Base-by-base conservation (phyloP, 1,140 invertebrate genomes). In the Drosophila nigromelanica region DNA sequence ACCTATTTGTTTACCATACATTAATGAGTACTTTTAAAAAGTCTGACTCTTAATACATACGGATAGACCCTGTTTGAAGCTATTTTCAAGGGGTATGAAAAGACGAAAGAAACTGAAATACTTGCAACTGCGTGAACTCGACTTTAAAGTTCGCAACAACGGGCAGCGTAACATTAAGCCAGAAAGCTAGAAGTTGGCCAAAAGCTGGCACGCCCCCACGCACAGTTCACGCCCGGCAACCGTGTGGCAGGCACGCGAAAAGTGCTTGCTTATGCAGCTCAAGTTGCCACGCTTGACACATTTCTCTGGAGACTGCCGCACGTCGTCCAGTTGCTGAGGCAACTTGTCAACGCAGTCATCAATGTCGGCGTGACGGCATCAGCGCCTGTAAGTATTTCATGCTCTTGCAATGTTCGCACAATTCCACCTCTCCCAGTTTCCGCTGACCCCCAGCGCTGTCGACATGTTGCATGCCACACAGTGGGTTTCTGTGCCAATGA, bases 321-420 rank as follows among this genome's bases (percentile, higher is more conserved):
- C 30, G 50, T 52, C 74, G 68, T 61, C 64, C 61, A 37, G 71
- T 47, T 66, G 58, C 40, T 52, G 64, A 42, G 48, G 72, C 72
- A 79, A 87, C 83, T 87, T 87, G 83, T 87, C 83, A 87, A 89
- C 73, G 83, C 73, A 87, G 83, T 87, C 83, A 89, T 87, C 83
- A 87, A 87, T 87, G 83, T 83, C 79, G 73, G 71, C 83, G 73
- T 81, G 85, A 76, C 73, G 74, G 80, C 76, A 70, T 70, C 76
- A 78, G 52, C 72, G 79, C 83, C 83, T 73, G 75, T 78, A 87
- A 86, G 68, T 73, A 83, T 89, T 73, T 66, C 66, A 85, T 80
- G 80, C 80, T 85, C 80, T 63, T 83, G 81, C 78, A 78, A 72
- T 75, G 81, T 73, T 82, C 83, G 76, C 83, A 82, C 75, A 82